Evolutionary conservation across 2,888 invertebrate genomes (phyloP).

Genomic region (Brachyptera risi): DNA sequence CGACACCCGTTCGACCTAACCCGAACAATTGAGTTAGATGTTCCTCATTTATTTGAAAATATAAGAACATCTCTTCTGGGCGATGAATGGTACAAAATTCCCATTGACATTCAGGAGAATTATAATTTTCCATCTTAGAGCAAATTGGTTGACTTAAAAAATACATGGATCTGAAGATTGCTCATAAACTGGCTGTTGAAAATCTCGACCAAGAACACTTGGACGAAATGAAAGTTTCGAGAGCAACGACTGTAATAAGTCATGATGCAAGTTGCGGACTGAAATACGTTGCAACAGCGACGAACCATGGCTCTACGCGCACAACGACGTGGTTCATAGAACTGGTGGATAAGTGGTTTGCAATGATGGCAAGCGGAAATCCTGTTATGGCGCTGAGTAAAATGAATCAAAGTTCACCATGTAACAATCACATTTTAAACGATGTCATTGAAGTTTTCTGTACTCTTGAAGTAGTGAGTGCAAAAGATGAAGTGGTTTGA

Average conservation of each 20-base stretch:
- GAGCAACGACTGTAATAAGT: not conserved
- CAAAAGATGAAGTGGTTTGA: not conserved
- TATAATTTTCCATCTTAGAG: not conserved
- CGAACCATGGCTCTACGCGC: not conserved
- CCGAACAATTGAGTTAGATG: slow-evolving; percentile 32
- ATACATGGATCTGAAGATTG: not conserved
- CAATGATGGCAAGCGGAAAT: not conserved
- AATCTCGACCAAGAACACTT: not conserved
- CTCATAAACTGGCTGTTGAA: not conserved
- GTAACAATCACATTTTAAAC: too few species aligned
- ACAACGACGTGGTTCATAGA: not conserved
- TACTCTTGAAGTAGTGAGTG: not conserved
- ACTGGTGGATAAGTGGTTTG: not conserved
- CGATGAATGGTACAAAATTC: slow-evolving; percentile 29
- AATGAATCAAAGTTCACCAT: too few species aligned
- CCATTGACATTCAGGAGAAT: not conserved
- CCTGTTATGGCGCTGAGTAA: too few species aligned
- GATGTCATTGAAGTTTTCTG: too few species aligned
- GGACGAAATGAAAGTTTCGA: not conserved
- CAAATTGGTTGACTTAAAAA: not conserved
- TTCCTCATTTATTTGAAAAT: slow-evolving; percentile 35
- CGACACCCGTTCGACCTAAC: slow-evolving; percentile 32
- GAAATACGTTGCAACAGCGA: not conserved
- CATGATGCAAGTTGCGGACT: not conserved
- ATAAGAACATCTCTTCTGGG: slow-evolving; percentile 32